Conservation (phyloP, 2,113 vertebrate species). For the Malurus alboscapulatus region DNA sequence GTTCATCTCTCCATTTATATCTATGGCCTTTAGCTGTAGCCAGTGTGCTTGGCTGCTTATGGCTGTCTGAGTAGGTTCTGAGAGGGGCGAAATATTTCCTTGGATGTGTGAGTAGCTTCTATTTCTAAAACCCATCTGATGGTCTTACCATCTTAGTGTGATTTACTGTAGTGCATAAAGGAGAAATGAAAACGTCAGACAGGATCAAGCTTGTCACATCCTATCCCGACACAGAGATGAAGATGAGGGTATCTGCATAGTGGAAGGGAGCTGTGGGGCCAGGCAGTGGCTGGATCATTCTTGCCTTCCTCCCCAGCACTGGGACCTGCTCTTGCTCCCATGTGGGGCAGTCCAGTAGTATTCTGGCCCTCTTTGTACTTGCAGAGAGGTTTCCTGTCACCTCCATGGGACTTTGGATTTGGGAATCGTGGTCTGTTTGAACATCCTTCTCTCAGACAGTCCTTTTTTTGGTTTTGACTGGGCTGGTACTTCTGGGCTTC, state of each 20-base stretch:
- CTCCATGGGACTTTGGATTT: not conserved
- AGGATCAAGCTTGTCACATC: not conserved
- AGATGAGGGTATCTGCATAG: accelerated
- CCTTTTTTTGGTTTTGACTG: not conserved
- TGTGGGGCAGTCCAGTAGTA: not conserved
- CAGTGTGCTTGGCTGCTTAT: not conserved
- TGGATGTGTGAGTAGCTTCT: not conserved
- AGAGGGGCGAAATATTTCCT: not conserved
- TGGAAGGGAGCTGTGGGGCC: not conserved
- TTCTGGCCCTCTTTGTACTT: not conserved
- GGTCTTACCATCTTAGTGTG: not conserved
- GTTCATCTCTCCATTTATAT: not conserved
- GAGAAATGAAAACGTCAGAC: not conserved
- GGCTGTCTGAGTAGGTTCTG: not conserved
- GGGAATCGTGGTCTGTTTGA: not conserved
- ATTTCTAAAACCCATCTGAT: not conserved
- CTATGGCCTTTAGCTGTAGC: not conserved
- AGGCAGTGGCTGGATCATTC: not conserved
- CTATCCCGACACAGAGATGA: not conserved
- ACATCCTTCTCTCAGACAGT: not conserved
- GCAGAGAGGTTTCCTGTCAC: not conserved
- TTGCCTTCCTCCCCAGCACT: not conserved
- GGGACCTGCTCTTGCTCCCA: not conserved
- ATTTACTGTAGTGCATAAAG: not conserved
- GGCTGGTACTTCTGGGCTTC: not conserved